A percentile compares a stretch with the other conserved stretches of the same genome.
phyloP scores from a whole-genome alignment of 2,113 vertebrate genomes.

The Xenopus tropicalis region UCB_Xtro_10.0 CM004445.2:60540001-60540500 shows the following conservation, averaged over 20 bases:
- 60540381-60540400: conserved; percentile 55
- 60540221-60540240: conserved; percentile 47
- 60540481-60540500: conserved; percentile 10
- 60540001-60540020: conserved; percentile 52
- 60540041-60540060: background rate
- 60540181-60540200: conserved; percentile 37
- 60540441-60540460: conserved; percentile 22
- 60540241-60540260: conserved; percentile 50
- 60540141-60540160: conserved; percentile 38
- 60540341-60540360: conserved; percentile 54
- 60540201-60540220: conserved; percentile 36
- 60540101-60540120: conserved; percentile 42
- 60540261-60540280: conserved; percentile 46
- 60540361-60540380: conserved; percentile 51
- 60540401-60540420: conserved; percentile 53
- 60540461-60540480: background rate
- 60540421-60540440: conserved; percentile 51
- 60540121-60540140: conserved; percentile 42
- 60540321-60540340: conserved; percentile 52
- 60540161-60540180: conserved; percentile 42
- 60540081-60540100: conserved; percentile 46
- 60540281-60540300: conserved; percentile 55
- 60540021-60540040: conserved; percentile 50
- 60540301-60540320: conserved; percentile 58
- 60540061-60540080: background rate